Percentiles rank a stretch among this genome's conserved stretches.
phyloP scores from a whole-genome alignment of 2,888 invertebrate genomes.

The Sinelater perroti region DNA sequence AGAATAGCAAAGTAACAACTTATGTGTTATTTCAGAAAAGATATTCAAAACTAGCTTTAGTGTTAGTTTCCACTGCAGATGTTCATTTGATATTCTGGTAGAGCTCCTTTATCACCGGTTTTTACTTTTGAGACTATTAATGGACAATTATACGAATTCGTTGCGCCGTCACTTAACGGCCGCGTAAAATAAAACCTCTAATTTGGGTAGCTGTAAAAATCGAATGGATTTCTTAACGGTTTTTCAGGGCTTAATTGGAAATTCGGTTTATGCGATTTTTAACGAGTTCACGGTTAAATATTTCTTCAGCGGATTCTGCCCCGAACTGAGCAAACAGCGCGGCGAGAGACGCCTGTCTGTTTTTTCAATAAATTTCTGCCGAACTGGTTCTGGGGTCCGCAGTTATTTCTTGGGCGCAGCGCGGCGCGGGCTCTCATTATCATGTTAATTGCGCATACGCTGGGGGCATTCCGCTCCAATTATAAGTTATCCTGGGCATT shows the following conservation, averaged over 20 bases:
- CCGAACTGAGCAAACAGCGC: background rate
- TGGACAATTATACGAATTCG: slow-evolving; percentile 8
- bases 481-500: slow-evolving; percentile 31
- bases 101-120: slow-evolving; percentile 14
- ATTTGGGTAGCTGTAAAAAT: slow-evolving; percentile 15
- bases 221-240: slow-evolving; percentile 12
- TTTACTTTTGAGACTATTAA: slow-evolving; percentile 11
- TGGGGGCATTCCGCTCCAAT: slow-evolving; percentile 29
- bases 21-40: no score
- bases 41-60: no score
- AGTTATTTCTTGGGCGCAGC: slow-evolving; percentile 7
- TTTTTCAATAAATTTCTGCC: background rate
- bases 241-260: slow-evolving; percentile 14
- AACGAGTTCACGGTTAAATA: slow-evolving; percentile 15
- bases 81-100: no score
- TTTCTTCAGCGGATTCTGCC: slow-evolving; percentile 3
- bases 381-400: background rate
- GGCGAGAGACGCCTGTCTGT: background rate
- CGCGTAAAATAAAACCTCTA: slow-evolving; percentile 8
- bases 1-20: no score
- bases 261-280: slow-evolving; percentile 18
- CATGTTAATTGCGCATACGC: slow-evolving; percentile 31
- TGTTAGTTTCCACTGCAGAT: no score
- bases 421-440: slow-evolving; percentile 17
- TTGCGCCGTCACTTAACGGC: background rate